Evolutionary conservation across 2,888 invertebrate genomes (phyloP), one percentile per base, ranked within the genome.

Genomic region (Phania funesta): DNA sequence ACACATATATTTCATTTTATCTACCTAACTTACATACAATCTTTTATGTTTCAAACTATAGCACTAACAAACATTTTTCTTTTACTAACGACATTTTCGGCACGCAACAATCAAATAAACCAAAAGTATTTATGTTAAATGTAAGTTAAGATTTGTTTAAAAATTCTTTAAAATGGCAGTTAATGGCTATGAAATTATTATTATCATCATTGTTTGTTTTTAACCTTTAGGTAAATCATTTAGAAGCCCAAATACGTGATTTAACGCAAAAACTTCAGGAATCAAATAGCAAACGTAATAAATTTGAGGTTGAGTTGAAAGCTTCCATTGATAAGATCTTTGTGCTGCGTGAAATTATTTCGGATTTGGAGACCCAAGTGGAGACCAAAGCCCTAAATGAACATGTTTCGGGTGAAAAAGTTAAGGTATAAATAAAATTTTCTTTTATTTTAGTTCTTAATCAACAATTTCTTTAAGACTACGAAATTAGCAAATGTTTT

Each of bases 211-310:
- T 52, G 7, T 11, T 48, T 29, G 11, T 7, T 44, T 20, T 24
- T 41, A 26, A 0, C 2, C 82, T 82, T 48, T 80, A 97, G 97
- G 95, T 96, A 65, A 96, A 96, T 87, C 94, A 94, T 68, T 91
- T 97, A 84, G 96, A 96, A 90, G 92, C 93, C 2, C 96, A 97
- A 90, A 92, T 96, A 56, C 93, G 94, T 32, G 95, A 96, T 80
- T 93, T 95, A 91, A 93, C 93, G 56, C 92, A 93, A 83, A 91
- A 93, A 64, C 92, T 95, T 82, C 88, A 91, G 1, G 94, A 94
- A 8, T 90, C 94, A 1, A 94, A 94, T 85, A 89, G 92, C 0
- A 93, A 93, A 81, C 94, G 94, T 85, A 93, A 93, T 1, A 93
- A 94, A 67, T 90, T 94, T 0, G 95, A 97, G 89, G 92, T 92